These are phyloP conservation scores for Nyctalus aviator DNA, from an alignment of 2,797 vertebrate species.

Conservation along the genomic window DNA sequence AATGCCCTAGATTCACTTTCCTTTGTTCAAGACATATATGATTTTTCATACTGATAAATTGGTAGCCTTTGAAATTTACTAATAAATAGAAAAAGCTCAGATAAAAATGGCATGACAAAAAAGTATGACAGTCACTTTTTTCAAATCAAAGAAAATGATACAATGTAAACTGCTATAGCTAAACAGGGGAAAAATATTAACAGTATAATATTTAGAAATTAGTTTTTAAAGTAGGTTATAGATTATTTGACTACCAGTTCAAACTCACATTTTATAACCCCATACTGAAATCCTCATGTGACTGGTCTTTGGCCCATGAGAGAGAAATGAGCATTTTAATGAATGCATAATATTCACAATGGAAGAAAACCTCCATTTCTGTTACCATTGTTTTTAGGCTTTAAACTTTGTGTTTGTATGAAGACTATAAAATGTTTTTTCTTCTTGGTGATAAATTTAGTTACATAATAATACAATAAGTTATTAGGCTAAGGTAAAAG, in stretches of 20 bases:
- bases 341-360: neutral
- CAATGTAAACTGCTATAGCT: conserved; percentile 75
- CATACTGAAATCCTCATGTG: neutral
- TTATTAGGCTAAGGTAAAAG: neutral
- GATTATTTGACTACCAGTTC: neutral
- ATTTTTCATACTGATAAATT: conserved; percentile 87
- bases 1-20: conserved; percentile 81
- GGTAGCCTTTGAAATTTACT: conserved; percentile 83
- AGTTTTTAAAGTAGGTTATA: conserved; percentile 25
- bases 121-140: conserved; percentile 84
- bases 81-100: conserved; percentile 83
- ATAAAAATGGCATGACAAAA: conserved; percentile 88
- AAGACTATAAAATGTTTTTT: neutral
- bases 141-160: conserved; percentile 80
- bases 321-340: neutral
- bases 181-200: conserved; percentile 69
- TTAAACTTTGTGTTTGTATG: neutral
- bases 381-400: neutral
- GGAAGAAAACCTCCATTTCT: neutral
- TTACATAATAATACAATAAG: neutral
- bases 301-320: neutral
- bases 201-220: conserved; percentile 63
- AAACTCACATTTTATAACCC: neutral
- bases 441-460: neutral
- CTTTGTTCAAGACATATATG: conserved; percentile 73